Evolutionary conservation across 1,140 invertebrate genomes (phyloP).

Genomic region (Triops cancriformis): DNA sequence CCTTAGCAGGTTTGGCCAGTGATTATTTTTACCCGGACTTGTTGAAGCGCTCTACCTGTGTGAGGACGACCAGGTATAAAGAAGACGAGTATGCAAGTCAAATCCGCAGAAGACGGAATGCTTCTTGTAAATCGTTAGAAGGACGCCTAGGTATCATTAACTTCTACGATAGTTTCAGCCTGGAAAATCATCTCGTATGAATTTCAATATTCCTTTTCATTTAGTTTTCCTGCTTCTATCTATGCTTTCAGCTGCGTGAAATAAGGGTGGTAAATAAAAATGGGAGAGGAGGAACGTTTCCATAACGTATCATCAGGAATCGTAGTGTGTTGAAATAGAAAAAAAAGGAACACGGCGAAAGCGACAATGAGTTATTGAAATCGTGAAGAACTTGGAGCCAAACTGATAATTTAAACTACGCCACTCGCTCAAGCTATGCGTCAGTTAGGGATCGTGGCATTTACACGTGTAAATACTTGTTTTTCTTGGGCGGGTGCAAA

Average conservation of each 20-base stretch:
- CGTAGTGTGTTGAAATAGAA: neutral
- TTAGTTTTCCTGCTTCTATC: neutral
- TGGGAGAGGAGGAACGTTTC: neutral
- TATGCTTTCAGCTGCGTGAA: neutral
- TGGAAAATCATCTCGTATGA: neutral
- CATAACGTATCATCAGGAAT: slow-evolving; percentile 2
- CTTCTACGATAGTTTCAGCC: neutral
- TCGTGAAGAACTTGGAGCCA: neutral
- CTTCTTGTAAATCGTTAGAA: neutral
- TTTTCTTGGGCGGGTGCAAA: neutral
- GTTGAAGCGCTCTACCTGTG: neutral
- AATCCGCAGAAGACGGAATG: slow-evolving; percentile 1
- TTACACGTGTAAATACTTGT: slow-evolving; percentile 14
- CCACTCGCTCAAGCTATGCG: neutral
- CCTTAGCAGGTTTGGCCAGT: neutral
- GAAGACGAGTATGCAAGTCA: slow-evolving; percentile 1
- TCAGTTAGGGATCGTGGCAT: neutral
- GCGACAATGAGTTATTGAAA: slow-evolving; percentile 5
- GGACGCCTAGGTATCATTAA: slow-evolving; percentile 9
- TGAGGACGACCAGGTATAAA: neutral
- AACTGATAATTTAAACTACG: neutral
- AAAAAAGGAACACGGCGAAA: neutral
- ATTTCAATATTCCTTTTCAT: neutral
- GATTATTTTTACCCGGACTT: slow-evolving; percentile 6
- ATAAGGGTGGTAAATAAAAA: neutral